Base-by-base conservation (phyloP, 1,140 invertebrate genomes). In the Nephotettix cincticeps region DNA sequence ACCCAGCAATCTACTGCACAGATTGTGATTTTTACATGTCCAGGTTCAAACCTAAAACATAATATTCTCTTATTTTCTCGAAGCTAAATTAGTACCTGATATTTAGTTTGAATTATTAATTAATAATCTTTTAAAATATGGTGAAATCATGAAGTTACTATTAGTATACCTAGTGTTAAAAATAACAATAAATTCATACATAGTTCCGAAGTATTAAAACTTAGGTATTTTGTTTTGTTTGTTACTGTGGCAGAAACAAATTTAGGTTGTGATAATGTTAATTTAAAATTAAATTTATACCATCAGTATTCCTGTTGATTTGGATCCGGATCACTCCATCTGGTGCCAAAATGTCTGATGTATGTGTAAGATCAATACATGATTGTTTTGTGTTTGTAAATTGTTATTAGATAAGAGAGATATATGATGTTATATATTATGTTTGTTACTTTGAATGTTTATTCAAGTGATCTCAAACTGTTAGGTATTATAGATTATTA, bases 11-110 rank as follows among this genome's bases (percentile, higher is more conserved):
- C 36, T 96, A 95, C 79, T 96, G 94, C 81, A 84, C 89, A 17
- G 93, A 95, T 79, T 96, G 94, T 81, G 92, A 95, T 77, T 95
- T 92, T 84, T 96, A 96, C 77, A 92, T 96, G 91, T 93, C 93
- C 30, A 86, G 91, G 75, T 94, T 94, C 78, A 88, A 89, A 76
- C 89, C 88, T 9, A 86, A 83, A 65, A 71, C 72, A 30, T 72
- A 56, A 68, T 27, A 21, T 25, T 61, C 2, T 27, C 32, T 14
- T 36, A 36, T 6, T 36, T 36, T 36, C 32, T 36, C 32, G 14
- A 36, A 36, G 4, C 4, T 36, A 36, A 36, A 36, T 36, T 14
- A 36, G 32, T 36, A 36, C 32, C 32, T 36, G 32, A 36, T 36
- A 36, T 36, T 36, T 43, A n/a, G 40, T n/a, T 11, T 11, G 40